Conservation (phyloP, 2,888 invertebrate genomes). For the Tenthredo mesomela region DNA sequence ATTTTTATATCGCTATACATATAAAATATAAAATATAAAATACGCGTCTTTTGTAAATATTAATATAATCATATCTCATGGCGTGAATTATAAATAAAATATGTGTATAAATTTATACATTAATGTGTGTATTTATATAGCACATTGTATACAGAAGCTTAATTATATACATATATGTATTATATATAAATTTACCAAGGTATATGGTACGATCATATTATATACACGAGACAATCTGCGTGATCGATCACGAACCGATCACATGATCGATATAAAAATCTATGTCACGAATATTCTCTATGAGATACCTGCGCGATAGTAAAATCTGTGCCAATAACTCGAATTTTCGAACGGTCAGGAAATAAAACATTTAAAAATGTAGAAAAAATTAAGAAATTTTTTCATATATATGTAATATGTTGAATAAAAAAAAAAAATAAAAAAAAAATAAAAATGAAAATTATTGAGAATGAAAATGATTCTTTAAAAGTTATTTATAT, state of each 20-base stretch:
- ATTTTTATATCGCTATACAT: background rate
- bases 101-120: background rate
- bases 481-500: background rate
- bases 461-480: background rate
- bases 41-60: background rate
- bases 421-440: background rate
- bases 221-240: background rate
- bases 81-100: background rate
- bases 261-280: conserved; percentile 20
- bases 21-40: background rate
- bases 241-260: conserved; percentile 8
- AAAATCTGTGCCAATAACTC: background rate
- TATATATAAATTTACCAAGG: background rate
- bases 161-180: background rate
- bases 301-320: background rate
- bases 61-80: background rate
- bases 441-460: background rate
- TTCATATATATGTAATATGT: no score
- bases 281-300: background rate
- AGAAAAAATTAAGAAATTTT: no score
- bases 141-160: background rate
- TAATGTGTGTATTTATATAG: background rate
- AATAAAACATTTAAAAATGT: no score
- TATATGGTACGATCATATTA: background rate
- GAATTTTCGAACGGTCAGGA: background rate